phyloP scores from a whole-genome alignment of 64 coral and sea anemone species.

The Stichodactyla helianthus region DNA sequence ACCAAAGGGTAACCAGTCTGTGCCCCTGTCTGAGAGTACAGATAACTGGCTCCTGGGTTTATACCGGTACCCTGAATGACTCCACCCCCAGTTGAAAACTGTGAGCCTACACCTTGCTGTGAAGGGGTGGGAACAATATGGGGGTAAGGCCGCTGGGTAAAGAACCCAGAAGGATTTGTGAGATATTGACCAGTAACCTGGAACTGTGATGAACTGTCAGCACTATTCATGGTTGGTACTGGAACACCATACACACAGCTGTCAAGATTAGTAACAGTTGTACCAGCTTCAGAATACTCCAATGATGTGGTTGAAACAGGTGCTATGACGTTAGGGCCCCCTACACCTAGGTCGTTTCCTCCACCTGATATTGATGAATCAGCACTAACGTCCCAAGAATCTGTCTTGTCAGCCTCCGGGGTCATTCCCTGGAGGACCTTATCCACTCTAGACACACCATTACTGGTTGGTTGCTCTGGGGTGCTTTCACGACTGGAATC shows the following conservation, averaged over 20 bases:
- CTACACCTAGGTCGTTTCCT: slow-evolving; percentile 61
- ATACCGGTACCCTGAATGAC: slow-evolving; percentile 90
- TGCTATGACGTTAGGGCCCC: slow-evolving; percentile 62
- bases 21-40: slow-evolving; percentile 56
- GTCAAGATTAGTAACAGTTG: slow-evolving; percentile 86
- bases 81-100: slow-evolving; percentile 57
- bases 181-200: slow-evolving; percentile 68
- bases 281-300: slow-evolving; percentile 62
- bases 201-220: slow-evolving; percentile 62
- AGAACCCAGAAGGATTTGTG: slow-evolving; percentile 72
- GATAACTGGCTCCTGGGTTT: slow-evolving; percentile 51
- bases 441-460: slow-evolving; percentile 27
- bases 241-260: slow-evolving; percentile 72
- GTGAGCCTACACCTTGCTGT: slow-evolving; percentile 31
- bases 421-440: slow-evolving; percentile 40
- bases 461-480: slow-evolving; percentile 29
- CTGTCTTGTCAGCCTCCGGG: slow-evolving; percentile 44
- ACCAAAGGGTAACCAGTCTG: slow-evolving; percentile 74
- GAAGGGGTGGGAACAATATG: slow-evolving; percentile 83
- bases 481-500: slow-evolving; percentile 48
- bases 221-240: slow-evolving; percentile 38
- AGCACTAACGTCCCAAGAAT: slow-evolving; percentile 55
- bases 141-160: slow-evolving; percentile 78
- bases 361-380: slow-evolving; percentile 36
- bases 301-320: slow-evolving; percentile 71